Percentiles rank a stretch among this genome's conserved stretches.
Evolutionary conservation across 1,140 invertebrate species (phyloP).

Genomic region (Formica exsecta): DNA sequence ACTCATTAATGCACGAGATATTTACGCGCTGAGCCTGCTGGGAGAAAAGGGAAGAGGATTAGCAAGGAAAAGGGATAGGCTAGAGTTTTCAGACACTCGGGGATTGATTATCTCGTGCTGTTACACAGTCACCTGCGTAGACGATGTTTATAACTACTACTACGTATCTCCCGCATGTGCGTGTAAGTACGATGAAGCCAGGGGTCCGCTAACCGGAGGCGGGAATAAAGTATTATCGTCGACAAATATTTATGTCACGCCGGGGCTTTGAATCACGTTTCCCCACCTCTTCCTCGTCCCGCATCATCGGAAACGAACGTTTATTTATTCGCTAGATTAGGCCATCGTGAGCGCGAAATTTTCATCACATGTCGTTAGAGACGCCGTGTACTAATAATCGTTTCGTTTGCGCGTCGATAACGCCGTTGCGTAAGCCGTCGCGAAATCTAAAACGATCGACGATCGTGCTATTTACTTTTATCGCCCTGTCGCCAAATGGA

Average conservation of each 20-base stretch:
- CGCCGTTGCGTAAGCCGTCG: constrained; percentile 51
- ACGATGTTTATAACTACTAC: constrained; percentile 76
- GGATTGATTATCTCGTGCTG: constrained; percentile 77
- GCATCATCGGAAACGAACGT: constrained; percentile 5
- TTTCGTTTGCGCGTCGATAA: constrained; percentile 45
- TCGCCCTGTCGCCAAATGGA: background rate
- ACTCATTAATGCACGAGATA: constrained; percentile 77
- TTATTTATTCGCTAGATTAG: constrained; percentile 45
- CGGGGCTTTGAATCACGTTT: constrained; percentile 61
- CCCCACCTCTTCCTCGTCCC: background rate
- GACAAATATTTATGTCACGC: constrained; percentile 74
- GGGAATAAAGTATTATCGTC: constrained; percentile 71
- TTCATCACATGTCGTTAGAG: constrained; percentile 10
- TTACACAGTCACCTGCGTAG: constrained; percentile 75
- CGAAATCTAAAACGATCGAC: background rate
- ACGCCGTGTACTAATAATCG: constrained; percentile 33
- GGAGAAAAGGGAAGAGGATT: background rate
- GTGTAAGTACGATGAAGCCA: constrained; percentile 50
- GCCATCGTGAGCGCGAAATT: constrained; percentile 6
- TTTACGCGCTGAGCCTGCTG: constrained; percentile 63
- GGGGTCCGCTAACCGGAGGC: constrained; percentile 63
- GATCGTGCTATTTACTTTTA: constrained; percentile 49
- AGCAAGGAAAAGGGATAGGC: background rate
- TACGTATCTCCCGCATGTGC: constrained; percentile 58
- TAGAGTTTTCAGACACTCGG: constrained; percentile 53